Conservation (phyloP, 2,888 invertebrate species). For the Andrena marginata region DNA sequence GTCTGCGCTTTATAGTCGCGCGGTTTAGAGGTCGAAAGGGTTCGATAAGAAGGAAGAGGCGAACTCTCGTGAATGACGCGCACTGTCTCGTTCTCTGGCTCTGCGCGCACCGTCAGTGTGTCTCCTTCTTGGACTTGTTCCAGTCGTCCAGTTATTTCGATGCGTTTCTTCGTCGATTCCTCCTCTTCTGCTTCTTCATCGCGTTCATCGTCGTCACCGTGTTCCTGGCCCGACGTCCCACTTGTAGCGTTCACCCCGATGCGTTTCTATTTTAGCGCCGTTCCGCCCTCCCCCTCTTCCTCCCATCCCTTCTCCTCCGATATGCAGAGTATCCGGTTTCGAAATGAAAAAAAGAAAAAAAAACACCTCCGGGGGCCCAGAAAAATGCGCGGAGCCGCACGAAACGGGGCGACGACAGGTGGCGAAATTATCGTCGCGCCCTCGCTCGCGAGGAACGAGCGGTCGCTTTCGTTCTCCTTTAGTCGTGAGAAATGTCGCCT, state of each 20-base stretch:
- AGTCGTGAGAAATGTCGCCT: conserved; percentile 10
- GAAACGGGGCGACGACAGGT: conserved; percentile 53
- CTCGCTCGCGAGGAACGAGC: conserved; percentile 5
- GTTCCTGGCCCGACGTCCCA: conserved; percentile 60
- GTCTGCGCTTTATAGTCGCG: background rate
- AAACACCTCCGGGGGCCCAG: conserved; percentile 14
- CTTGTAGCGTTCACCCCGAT: conserved; percentile 62
- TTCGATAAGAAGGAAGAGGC: conserved; percentile 33
- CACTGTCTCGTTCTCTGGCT: conserved; percentile 49
- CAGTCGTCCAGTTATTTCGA: conserved; percentile 64
- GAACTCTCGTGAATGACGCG: conserved; percentile 59
- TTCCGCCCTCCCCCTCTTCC: conserved; percentile 33
- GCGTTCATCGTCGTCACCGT: conserved; percentile 33
- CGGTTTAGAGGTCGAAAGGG: background rate
- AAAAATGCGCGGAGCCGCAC: conserved; percentile 10
- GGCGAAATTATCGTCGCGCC: conserved; percentile 45
- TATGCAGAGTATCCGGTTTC: conserved; percentile 60
- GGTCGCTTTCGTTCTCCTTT: background rate
- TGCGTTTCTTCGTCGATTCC: conserved; percentile 55
- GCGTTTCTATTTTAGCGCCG: conserved; percentile 71
- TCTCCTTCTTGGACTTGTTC: conserved; percentile 66
- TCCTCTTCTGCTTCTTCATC: conserved; percentile 31
- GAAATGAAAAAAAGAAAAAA: conserved; percentile 51
- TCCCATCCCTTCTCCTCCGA: background rate
- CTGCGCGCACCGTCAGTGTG: conserved; percentile 42